phyloP scores from a whole-genome alignment of 2,888 invertebrate genomes.

The Pilophorus perplexus region DNA sequence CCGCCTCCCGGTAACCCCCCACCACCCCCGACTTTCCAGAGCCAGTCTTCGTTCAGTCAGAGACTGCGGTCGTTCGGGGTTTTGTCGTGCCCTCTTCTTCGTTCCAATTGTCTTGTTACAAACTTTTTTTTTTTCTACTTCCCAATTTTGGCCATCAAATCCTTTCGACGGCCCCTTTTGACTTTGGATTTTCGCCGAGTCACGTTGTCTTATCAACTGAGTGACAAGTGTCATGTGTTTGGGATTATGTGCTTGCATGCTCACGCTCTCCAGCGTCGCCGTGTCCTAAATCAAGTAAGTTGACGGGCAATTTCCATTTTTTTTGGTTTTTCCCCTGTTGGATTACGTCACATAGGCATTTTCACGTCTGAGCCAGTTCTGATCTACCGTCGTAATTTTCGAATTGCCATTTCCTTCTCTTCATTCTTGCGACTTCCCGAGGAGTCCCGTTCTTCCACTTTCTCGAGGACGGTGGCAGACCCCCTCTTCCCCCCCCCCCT shows the following conservation, averaged over 20 bases:
- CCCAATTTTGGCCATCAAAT: background rate
- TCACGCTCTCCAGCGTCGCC: background rate
- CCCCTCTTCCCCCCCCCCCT: slow-evolving; percentile 7
- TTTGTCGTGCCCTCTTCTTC: background rate
- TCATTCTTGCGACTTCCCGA: background rate
- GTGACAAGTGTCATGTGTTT: slow-evolving; percentile 14
- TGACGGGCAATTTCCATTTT: background rate
- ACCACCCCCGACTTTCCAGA: slow-evolving; percentile 13
- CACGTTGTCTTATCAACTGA: background rate
- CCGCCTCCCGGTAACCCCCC: slow-evolving; percentile 5
- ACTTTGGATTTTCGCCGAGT: background rate
- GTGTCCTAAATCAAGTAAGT: slow-evolving; percentile 22
- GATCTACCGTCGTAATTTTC: background rate
- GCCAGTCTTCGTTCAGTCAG: slow-evolving; percentile 16
- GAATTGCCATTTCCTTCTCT: background rate
- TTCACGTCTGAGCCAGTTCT: background rate
- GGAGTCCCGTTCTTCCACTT: slow-evolving; percentile 28
- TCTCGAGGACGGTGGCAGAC: slow-evolving; percentile 20
- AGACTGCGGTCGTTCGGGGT: background rate
- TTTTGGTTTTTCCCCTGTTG: background rate
- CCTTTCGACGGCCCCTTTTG: background rate
- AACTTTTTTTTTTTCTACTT: background rate
- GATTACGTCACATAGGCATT: background rate
- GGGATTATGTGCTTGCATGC: slow-evolving; percentile 22
- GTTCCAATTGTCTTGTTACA: background rate